Base-by-base conservation (phyloP, 2,797 vertebrate species). In the Ciconia nigra region DNA sequence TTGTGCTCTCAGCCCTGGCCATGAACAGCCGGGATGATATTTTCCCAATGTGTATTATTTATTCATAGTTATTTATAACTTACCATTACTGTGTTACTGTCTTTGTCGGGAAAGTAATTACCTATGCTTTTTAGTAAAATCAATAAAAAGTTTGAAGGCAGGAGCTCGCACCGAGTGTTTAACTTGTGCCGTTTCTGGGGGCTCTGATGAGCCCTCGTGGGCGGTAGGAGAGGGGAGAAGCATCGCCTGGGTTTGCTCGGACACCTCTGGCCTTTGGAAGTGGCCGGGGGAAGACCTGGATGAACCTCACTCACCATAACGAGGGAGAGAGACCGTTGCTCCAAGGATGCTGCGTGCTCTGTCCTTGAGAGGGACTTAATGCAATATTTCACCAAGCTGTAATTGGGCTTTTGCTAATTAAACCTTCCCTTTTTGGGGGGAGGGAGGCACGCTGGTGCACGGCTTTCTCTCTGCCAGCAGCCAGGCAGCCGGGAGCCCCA, bases 31-130 rank as follows among this genome's bases (percentile, higher is more conserved):
- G 2, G 71, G 72, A 37, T 55, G 42, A 61, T 29, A 7, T 46
- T 65, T 66, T 66, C 77, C 63, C 42, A 16, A 10, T 3, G 58
- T 24, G 42, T 39, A 49, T 93, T 62, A 89, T 96, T 94, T 91
- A 94, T 96, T 83, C 87, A 67, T 31, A 6, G 20, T 82, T 81
- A 58, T 96, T 95, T 96, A 87, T 83, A 82, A 61, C 55, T 55
- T 39, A 20, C 83, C 77, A 39, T 49, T 65, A 46, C 65, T 4
- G 78, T 5, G 31, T 26, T 17, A 14, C 81, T 24, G n/a, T 25
- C 90, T 84, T 44, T 80, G 80, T 87, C 33, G n/a, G 89, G 88
- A 83, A 90, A 81, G 91, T 81, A 93, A 96, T 96, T 91, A 89
- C 91, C 86, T 69, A 12, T 24, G 72, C 83, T 92, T 87, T 57